phyloP scores from a whole-genome alignment of 2,888 invertebrate species.

The Arge pagana region DNA sequence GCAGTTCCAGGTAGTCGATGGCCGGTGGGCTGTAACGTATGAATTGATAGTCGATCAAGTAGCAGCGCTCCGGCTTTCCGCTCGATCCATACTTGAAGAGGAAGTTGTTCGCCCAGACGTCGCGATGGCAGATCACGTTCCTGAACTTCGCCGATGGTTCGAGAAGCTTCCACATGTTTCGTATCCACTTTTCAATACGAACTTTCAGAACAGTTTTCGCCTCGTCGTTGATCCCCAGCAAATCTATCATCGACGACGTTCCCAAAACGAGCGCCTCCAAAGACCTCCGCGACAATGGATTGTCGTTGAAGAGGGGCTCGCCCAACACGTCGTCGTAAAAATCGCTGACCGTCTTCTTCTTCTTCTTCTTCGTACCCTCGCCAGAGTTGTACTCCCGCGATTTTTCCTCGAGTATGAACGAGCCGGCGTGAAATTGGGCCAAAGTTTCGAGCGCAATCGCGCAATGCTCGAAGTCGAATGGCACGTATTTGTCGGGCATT shows the following conservation, averaged over 20 bases:
- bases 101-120: constrained; percentile 55
- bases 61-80: constrained; percentile 44
- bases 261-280: constrained; percentile 32
- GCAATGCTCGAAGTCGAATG: constrained; percentile 43
- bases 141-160: constrained; percentile 41
- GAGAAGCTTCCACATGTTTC: constrained; percentile 37
- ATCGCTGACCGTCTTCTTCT: constrained; percentile 30
- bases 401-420: constrained; percentile 42
- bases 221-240: constrained; percentile 33
- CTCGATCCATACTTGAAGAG: constrained; percentile 47
- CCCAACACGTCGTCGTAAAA: constrained; percentile 34
- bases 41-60: constrained; percentile 52
- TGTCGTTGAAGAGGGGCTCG: constrained; percentile 41
- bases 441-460: constrained; percentile 33
- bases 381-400: constrained; percentile 31
- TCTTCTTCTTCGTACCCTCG: background rate
- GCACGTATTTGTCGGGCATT: constrained; percentile 34
- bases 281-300: constrained; percentile 30
- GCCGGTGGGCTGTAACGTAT: constrained; percentile 47
- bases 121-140: constrained; percentile 54
- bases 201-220: constrained; percentile 35
- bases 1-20: constrained; percentile 49
- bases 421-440: constrained; percentile 45
- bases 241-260: constrained; percentile 39
- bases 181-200: constrained; percentile 29